Conservation (phyloP, 2,797 vertebrate species). For the Phoeniculus purpureus region DNA sequence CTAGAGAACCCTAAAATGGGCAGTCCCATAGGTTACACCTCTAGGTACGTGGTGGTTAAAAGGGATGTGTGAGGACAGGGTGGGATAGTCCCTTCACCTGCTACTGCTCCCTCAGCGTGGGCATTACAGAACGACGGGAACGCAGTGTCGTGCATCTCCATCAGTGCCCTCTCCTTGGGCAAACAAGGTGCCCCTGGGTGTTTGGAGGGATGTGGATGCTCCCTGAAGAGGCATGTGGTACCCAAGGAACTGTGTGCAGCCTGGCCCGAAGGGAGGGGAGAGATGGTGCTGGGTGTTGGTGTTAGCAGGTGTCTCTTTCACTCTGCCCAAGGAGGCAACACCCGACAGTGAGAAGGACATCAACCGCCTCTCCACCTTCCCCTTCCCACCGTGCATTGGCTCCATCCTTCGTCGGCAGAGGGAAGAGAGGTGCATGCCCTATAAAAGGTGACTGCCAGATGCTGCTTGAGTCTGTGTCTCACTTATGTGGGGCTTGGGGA, state of each 20-base stretch:
- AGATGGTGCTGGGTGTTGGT: background rate
- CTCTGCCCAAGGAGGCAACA: conserved; percentile 71
- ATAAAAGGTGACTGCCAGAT: conserved; percentile 72
- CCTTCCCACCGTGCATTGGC: conserved; percentile 90
- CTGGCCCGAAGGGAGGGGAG: background rate
- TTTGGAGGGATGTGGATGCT: background rate
- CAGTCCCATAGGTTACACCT: background rate
- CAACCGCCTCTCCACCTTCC: conserved; percentile 92
- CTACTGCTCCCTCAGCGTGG: background rate
- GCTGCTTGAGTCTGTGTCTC: background rate
- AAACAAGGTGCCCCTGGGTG: background rate
- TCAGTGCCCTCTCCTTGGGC: background rate
- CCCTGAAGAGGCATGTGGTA: background rate
- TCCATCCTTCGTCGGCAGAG: conserved; percentile 90
- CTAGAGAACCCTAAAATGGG: background rate
- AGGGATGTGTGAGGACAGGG: background rate
- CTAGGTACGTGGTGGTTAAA: background rate
- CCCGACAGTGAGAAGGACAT: conserved; percentile 89
- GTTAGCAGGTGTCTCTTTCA: background rate
- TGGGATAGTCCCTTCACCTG: background rate
- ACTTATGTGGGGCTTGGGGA: background rate
- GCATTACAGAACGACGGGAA: background rate
- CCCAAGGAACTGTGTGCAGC: background rate
- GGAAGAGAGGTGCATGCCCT: conserved; percentile 70
- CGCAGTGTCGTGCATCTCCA: background rate